Percentiles rank a stretch among this genome's conserved stretches.
phyloP scores from a whole-genome alignment of 92 coral and sea anemone genomes.

The Nematostella vectensis region DNA sequence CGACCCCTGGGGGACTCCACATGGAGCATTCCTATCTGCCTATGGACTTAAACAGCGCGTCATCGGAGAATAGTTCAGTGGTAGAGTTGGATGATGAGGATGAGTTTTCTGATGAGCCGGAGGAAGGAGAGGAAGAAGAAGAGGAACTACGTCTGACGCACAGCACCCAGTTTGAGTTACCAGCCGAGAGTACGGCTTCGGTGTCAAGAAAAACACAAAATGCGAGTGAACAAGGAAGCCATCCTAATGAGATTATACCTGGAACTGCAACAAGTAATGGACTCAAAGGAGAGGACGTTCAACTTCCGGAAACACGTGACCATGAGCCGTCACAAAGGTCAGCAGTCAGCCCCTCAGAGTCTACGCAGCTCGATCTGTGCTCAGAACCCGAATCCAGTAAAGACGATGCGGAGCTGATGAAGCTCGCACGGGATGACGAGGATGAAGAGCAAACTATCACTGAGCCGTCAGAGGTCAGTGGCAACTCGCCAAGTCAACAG shows the following conservation, averaged over 20 bases:
- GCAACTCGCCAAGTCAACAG: too few relatives aligned
- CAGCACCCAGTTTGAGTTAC: neutral
- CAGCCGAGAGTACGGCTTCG: neutral
- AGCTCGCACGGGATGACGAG: slow-evolving; percentile 42
- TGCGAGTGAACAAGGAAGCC: neutral
- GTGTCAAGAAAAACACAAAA: neutral
- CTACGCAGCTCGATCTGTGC: slow-evolving; percentile 23
- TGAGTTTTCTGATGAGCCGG: slow-evolving; percentile 29
- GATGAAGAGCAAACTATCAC: slow-evolving; percentile 26
- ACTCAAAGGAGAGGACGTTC: neutral
- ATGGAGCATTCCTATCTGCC: slow-evolving; percentile 87
- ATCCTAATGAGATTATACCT: too few relatives aligned
- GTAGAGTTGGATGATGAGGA: slow-evolving; percentile 40
- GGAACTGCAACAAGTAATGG: too few relatives aligned
- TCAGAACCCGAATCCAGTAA: slow-evolving; percentile 52
- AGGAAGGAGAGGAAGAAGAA: slow-evolving; percentile 14
- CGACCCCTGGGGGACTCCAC: slow-evolving; percentile 64
- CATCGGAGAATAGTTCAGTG: slow-evolving; percentile 75
- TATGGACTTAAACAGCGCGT: slow-evolving; percentile 85
- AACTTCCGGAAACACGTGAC: neutral
- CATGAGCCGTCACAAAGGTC: neutral
- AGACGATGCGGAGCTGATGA: slow-evolving; percentile 59
- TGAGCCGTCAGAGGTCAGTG: neutral
- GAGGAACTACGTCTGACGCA: neutral
- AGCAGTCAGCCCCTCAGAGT: slow-evolving; percentile 10